These are phyloP conservation scores for Tapera naevia DNA, from an alignment of 2,797 vertebrate genomes.

Conservation along the genomic window DNA sequence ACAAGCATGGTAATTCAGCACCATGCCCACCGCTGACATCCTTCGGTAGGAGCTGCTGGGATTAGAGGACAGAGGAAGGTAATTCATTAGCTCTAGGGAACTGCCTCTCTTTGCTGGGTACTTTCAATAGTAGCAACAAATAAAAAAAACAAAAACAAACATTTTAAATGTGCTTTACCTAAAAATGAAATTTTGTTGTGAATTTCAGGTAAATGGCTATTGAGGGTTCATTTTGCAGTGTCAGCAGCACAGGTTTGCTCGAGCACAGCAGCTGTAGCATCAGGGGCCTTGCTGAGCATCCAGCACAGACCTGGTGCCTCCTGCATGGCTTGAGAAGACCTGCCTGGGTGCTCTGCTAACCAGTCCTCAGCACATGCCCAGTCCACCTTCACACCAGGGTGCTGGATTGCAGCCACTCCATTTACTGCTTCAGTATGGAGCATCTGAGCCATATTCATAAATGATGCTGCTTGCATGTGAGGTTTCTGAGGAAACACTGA, in stretches of 20 bases:
- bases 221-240: neutral
- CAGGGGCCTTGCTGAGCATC: neutral
- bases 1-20: neutral
- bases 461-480: rapidly evolving
- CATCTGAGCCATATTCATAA: neutral
- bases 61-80: neutral
- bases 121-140: neutral
- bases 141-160: rapidly evolving
- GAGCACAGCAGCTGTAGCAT: neutral
- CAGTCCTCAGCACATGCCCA: neutral
- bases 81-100: neutral
- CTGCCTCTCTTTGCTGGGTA: neutral
- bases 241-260: neutral
- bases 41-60: neutral
- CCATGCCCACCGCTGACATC: neutral
- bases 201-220: neutral
- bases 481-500: neutral
- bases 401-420: neutral
- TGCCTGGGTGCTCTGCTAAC: rapidly evolving
- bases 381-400: neutral
- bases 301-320: neutral
- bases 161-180: neutral
- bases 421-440: neutral
- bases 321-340: neutral
- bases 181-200: neutral